Evolutionary conservation across 2,797 vertebrate genomes (phyloP), one percentile per base, ranked within the genome.

Genomic region (Malacoraja senta): DNA sequence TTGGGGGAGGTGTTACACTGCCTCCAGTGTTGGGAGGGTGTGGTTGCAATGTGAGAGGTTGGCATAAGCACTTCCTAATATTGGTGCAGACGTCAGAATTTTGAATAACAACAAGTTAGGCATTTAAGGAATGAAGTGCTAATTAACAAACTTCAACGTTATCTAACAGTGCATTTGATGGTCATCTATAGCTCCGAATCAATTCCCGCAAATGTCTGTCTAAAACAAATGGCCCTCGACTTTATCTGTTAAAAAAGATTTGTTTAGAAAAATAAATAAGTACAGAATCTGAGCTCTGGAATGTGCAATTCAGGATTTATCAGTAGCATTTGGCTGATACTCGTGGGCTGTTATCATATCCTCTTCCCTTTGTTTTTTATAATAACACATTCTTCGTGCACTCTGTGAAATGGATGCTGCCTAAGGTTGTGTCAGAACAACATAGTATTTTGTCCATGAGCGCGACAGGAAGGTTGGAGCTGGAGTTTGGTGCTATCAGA

Each of bases 341-440:
- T 26, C 26, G 71, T 92, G 38, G 12, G 17, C 38, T 4, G 68
- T 92, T 92, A 92, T 92, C 90, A 44, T 92, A 92, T 92, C 90
- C 90, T 92, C 71, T 92, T 92, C 72, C 68, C 71, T 76, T 92
- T 92, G 90, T 92, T 92, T 91, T 74, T 53, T 91, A 12, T 76
- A 92, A 76, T 76, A 92, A 92, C 90, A 76, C 71, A 76, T 24
- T 92, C 6, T 21, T 92, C 53, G 44, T 71, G 90, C 72, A 53
- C 71, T 76, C 68, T 7, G 44, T 88, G 44, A 26, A 92, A 92
- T 92, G 71, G 68, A 76, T 53, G n/a, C 76, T 76, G 90, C 68
- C 90, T 74, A 12, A 58, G 90, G 72, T 38, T n/a, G 71, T 74
- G 90, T n/a, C 90, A 92, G 71, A 74, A 38, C 35, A 91, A 76